Evolutionary conservation across 2,888 invertebrate species (phyloP).

Genomic region (Alentia gelatinosa): DNA sequence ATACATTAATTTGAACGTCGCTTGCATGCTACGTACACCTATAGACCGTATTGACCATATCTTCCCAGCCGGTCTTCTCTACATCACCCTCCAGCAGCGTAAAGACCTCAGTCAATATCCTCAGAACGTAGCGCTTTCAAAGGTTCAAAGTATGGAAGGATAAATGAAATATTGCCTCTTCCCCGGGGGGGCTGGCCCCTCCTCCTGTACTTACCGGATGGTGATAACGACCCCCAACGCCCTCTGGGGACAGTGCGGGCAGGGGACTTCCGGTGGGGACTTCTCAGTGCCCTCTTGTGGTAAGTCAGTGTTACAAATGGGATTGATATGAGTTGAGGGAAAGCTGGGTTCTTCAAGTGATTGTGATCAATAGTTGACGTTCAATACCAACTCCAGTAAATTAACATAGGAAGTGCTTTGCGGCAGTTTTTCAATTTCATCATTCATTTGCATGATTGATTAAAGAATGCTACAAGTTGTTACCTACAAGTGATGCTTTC

Average conservation of each 20-base stretch:
- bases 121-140: background rate
- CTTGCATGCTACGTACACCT: background rate
- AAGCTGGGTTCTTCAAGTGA: background rate
- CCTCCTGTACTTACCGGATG: background rate
- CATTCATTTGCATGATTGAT: background rate
- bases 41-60: background rate
- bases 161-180: slow-evolving; percentile 25
- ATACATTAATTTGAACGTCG: too few relatives aligned
- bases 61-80: background rate
- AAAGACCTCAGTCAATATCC: background rate
- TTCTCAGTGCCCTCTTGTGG: background rate
- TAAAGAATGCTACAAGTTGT: background rate
- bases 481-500: background rate
- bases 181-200: background rate
- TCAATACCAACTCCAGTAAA: background rate
- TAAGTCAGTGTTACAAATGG: background rate
- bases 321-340: background rate
- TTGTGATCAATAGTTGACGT: background rate
- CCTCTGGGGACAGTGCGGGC: background rate
- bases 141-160: background rate
- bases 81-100: background rate
- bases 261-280: background rate
- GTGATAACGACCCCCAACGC: background rate
- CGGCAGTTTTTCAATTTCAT: background rate
- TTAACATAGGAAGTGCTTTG: background rate